Base-by-base conservation (phyloP, 2,888 invertebrate species). In the Adela reaumurella region DNA sequence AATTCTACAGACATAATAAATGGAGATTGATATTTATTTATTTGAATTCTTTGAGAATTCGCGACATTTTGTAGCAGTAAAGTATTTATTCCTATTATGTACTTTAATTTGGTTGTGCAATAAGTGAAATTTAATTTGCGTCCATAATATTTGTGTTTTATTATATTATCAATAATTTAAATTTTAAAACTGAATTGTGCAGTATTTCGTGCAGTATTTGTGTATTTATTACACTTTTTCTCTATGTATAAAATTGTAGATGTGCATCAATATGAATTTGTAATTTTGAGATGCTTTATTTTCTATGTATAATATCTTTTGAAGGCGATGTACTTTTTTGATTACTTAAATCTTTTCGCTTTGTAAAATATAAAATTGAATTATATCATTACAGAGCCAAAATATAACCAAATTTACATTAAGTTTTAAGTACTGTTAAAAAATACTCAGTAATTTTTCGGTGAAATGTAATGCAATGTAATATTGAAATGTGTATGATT, bases 71-170 rank as follows among this genome's bases (percentile, higher is more conserved):
- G n/a, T n/a, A n/a, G n/a, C n/a, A n/a, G n/a, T 24, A 24, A 4
- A 24, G 4, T 24, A 8, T 8, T 46, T 20, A 10, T 24, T 3
- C 46, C n/a, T 46, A 46, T 46, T 57, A n/a, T 3, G 11, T 56
- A 56, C 57, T 58, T 61, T 58, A 57, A 58, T 57, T 60, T 61
- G 59, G 60, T 63, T 66, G 77, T 78, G 77, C 77, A 77, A 77
- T 77, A 78, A 63, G 58, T 65, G 68, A 66, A 76, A 76, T 70
- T 35, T 68, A 61, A 65, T 73, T 77, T 77, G 72, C 77, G 77
- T 77, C 77, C 77, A 74, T 70, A 64, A 46, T 35, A 64, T 67
- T 60, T 58, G 59, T 63, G 60, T 64, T 60, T 62, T 8, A 57
- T 59, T 57, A 6, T n/a, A n/a, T n/a, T n/a, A n/a, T n/a, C n/a